phyloP scores from a whole-genome alignment of 2,113 vertebrate species.

The Brevimyrus niger region DNA sequence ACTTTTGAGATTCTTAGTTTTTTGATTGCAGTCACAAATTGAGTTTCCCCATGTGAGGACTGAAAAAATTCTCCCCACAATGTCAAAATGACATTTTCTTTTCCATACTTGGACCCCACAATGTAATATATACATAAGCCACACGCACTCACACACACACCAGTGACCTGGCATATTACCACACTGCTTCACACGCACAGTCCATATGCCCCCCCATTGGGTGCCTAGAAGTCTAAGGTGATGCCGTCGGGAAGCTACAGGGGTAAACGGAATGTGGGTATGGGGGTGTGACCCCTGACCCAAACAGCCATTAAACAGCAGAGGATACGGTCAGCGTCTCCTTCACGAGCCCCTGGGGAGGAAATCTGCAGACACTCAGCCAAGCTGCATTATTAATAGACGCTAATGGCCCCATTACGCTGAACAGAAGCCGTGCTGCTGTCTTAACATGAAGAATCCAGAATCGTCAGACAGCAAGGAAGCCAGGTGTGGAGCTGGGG shows the following conservation, averaged over 20 bases:
- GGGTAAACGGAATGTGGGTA: conserved; percentile 56
- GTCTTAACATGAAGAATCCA: conserved; percentile 54
- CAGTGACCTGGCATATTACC: neutral
- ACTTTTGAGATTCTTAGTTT: neutral
- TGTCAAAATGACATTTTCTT: neutral
- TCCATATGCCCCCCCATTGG: conserved; percentile 21
- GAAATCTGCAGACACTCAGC: conserved; percentile 65
- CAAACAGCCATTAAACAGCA: conserved; percentile 55
- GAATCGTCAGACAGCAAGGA: conserved; percentile 28
- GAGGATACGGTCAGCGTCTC: conserved; percentile 65
- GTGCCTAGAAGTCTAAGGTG: conserved; percentile 28
- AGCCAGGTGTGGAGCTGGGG: conserved; percentile 12
- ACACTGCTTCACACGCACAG: conserved; percentile 27
- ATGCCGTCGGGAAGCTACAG: conserved; percentile 43
- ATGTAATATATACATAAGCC: neutral
- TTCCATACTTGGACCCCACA: neutral
- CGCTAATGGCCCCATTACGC: conserved; percentile 75
- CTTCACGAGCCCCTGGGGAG: conserved; percentile 59
- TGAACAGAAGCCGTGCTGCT: conserved; percentile 47
- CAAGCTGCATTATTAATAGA: conserved; percentile 75
- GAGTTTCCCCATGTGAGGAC: neutral
- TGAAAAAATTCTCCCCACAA: neutral
- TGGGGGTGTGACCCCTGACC: conserved; percentile 52
- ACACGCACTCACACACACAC: neutral
- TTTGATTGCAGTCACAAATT: neutral